Percentiles rank a stretch among this genome's conserved stretches.
Evolutionary conservation across 2,113 vertebrate genomes (phyloP).

Genomic region (Pampusana beccarii): DNA sequence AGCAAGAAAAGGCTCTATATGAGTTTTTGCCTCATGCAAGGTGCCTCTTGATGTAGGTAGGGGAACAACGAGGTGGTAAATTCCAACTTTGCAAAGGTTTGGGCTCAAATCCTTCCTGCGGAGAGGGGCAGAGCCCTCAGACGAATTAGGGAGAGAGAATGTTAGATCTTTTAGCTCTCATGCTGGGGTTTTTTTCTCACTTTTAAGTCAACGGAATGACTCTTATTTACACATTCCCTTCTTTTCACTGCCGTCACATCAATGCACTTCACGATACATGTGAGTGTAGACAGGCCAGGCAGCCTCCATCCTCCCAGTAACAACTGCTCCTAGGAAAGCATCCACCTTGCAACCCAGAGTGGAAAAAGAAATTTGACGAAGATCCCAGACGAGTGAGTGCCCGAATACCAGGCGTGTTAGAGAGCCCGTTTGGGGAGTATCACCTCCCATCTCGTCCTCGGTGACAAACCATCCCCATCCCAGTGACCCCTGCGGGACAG

Average conservation of each 20-base stretch:
- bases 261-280: fast-evolving
- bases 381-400: neutral
- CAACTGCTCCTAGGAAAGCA: constrained; percentile 17
- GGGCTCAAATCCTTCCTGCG: neutral
- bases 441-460: neutral
- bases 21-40: neutral
- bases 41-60: neutral
- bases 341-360: neutral
- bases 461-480: neutral
- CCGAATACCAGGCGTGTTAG: neutral
- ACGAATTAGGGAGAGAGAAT: neutral
- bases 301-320: neutral
- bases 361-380: neutral
- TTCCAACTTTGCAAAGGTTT: neutral
- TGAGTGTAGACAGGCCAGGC: neutral
- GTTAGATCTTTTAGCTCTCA: neutral
- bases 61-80: neutral
- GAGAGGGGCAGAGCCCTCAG: neutral
- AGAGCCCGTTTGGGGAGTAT: neutral
- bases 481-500: constrained; percentile 12
- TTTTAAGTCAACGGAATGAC: neutral
- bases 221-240: neutral
- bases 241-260: neutral
- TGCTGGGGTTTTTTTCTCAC: neutral
- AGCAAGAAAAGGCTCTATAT: neutral